phyloP scores from a whole-genome alignment of 2,113 vertebrate genomes.

The Nesospiza acunhae region DNA sequence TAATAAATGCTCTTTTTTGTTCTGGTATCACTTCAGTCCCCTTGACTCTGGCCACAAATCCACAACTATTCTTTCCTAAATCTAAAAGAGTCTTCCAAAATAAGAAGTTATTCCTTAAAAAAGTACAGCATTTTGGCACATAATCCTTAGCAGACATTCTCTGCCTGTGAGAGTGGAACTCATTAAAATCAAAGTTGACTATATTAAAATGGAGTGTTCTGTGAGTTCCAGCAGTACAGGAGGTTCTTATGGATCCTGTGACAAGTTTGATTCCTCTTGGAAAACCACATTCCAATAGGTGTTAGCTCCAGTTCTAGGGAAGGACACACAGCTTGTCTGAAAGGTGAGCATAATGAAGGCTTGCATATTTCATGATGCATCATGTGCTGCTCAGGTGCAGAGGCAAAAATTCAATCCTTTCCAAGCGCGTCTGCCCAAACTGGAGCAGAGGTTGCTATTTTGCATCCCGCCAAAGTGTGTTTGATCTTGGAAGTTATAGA shows the following conservation, averaged over 20 bases:
- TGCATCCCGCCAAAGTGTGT: conserved; percentile 32
- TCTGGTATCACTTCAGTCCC: not conserved
- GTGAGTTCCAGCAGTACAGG: not conserved
- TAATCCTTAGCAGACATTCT: not conserved
- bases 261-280: not conserved
- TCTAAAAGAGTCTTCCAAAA: not conserved
- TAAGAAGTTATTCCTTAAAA: not conserved
- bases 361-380: conserved; percentile 38
- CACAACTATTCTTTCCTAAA: not conserved
- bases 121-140: not conserved
- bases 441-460: conserved; percentile 53
- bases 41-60: not conserved
- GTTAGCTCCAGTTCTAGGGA: not conserved
- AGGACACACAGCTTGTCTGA: not conserved
- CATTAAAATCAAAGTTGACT: not conserved
- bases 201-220: not conserved
- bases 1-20: not conserved
- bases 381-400: conserved; percentile 53
- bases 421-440: not conserved
- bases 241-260: not conserved
- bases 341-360: not conserved
- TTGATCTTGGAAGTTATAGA: conserved; percentile 61
- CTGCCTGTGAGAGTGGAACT: not conserved
- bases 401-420: conserved; percentile 50
- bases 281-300: not conserved